A percentile compares a stretch with the other conserved stretches of the same genome.
Evolutionary conservation across 1,140 invertebrate species (phyloP).

Genomic region (Belonocnema kinseyi): DNA sequence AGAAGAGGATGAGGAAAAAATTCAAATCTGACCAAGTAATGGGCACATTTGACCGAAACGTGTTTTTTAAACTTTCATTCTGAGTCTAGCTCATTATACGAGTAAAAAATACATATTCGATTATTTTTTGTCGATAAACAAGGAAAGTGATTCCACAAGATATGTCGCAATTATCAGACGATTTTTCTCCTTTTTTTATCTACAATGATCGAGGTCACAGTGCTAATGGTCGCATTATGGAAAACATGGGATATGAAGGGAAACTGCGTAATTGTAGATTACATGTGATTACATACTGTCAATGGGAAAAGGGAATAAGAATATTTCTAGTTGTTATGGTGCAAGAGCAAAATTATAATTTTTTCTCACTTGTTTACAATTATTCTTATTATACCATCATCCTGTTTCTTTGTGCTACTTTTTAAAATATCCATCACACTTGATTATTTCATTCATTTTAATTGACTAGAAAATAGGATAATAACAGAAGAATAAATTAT

Average conservation of each 20-base stretch:
- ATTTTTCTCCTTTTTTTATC: background rate
- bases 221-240: background rate
- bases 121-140: background rate
- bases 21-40: no score
- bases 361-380: no score
- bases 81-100: background rate
- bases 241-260: background rate
- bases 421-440: no score
- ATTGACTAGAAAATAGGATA: no score
- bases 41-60: background rate
- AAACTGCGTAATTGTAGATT: background rate
- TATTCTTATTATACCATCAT: no score
- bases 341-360: no score
- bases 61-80: conserved; percentile 9
- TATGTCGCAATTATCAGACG: background rate
- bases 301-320: no score
- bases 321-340: no score
- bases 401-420: no score
- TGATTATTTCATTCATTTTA: no score
- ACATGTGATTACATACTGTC: background rate
- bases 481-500: no score
- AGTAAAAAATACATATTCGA: background rate
- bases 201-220: background rate
- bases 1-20: no score
- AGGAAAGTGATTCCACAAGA: conserved; percentile 22